Evolutionary conservation across 2,888 invertebrate species (phyloP), one percentile per base, ranked within the genome.

Genomic region (Alviniconcha strummeri): DNA sequence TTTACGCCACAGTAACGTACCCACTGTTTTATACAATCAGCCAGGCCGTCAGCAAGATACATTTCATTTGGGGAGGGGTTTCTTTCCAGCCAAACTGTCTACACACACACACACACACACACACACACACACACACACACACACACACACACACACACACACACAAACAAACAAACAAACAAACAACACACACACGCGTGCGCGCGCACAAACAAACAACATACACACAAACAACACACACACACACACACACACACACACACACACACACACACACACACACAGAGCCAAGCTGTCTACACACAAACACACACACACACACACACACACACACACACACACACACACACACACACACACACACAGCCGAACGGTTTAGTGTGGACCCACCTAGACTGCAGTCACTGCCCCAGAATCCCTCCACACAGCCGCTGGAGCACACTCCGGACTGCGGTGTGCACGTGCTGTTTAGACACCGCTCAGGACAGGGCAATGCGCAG

Each of bases 341-440:
- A 60, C n/a, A 36, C 69, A 15, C 64, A 15, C 9, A 64, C 64
- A 36, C 36, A 36, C 36, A 36, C 36, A 36, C 36, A 60, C 60
- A 60, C 1, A 60, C 60, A 60, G 9, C 8, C 60, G 4, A 60
- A 60, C 60, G 13, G 9, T 60, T 60, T 2, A 0, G 9, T 4
- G 11, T 3, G 54, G 1, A 81, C 76, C 81, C 13, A 86, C 84
- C 74, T 13, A 83, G 69, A 72, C 80, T 80, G 71, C 84, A 82
- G 57, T 84, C 83, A 54, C 81, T 80, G 54, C 86, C 84, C 84
- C 83, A 83, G 80, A 60, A 84, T 11, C 82, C 77, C 4, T 76
- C 77, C 72, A 74, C 64, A 67, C 85, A 85, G 9, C 85, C 85
- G 1, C 83, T 60, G 55, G 80, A 75, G 64, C 85, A 85, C 17